Base-by-base conservation (phyloP, 2,113 vertebrate genomes). In the Equus quagga region DNA sequence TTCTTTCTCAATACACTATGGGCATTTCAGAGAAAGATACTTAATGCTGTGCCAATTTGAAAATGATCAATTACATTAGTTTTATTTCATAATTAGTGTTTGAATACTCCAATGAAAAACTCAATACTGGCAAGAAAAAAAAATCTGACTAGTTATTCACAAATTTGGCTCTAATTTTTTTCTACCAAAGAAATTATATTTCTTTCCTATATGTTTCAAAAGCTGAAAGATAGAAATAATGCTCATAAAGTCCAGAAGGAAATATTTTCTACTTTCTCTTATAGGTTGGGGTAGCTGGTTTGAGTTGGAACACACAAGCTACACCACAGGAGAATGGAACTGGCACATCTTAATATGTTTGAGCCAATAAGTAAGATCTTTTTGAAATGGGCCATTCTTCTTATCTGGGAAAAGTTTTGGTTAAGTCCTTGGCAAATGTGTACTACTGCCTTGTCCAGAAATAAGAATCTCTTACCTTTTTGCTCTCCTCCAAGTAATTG, bases 41-140 rank as follows among this genome's bases (percentile, higher is more conserved):
- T 91, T 94, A 84, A 81, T 60, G 31, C 6, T 44, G 12, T 14
- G 26, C 11, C 8, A 44, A 58, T 95, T 73, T 96, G 28, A 91
- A 96, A 91, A 82, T 67, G 2, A 80, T 73, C 28, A n/a, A 31
- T 56, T 83, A 33, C 56, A 90, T 88, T 65, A 83, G 6, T 94
- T 89, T 90, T 3, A 51, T 24, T 82, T 88, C 54, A 67, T 90
- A 94, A 80, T 6, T 56, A 72, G n/a, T 65, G 0, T 78, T 70
- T 90, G 24, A 87, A 72, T 72, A 89, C 41, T 82, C 18, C 18
- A 85, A 31, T 54, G 54, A 83, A 62, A 3, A 56, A 60, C 3
- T 18, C 4, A 73, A 56, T 72, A 9, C 1, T 67, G 10, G 6
- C 6, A 87, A 49, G 6, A 96, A 93, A 76, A 58, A 86, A 58